phyloP scores from a whole-genome alignment of 2,888 invertebrate species.

The Drosophila neutralis region DNA sequence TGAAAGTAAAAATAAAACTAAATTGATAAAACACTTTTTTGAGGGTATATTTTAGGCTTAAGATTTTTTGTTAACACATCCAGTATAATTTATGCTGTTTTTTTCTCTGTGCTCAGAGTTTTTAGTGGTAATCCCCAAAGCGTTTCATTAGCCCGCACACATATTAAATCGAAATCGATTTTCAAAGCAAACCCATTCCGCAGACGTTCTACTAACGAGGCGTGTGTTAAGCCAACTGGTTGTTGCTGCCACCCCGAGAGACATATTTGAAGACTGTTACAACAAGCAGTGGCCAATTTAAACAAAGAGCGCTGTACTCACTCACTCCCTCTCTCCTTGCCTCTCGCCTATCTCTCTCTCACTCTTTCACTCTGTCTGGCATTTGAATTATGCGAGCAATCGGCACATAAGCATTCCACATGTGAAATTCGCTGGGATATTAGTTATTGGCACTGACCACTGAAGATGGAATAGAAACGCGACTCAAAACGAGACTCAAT shows the following conservation, averaged over 20 bases:
- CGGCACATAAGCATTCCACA: slow-evolving; percentile 12
- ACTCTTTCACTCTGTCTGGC: slow-evolving; percentile 29
- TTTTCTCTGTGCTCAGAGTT: neutral
- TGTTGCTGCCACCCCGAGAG: slow-evolving; percentile 15
- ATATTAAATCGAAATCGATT: slow-evolving; percentile 22
- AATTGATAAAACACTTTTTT: neutral
- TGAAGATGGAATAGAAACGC: slow-evolving; percentile 19
- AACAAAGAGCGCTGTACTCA: slow-evolving; percentile 3
- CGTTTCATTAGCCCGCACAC: slow-evolving; percentile 13
- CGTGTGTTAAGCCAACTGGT: slow-evolving; percentile 61
- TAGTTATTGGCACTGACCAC: slow-evolving; percentile 18
- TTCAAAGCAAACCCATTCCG: slow-evolving; percentile 62
- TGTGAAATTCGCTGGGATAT: slow-evolving; percentile 21
- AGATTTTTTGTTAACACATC: neutral
- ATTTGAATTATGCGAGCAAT: slow-evolving; percentile 36
- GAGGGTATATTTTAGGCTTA: neutral
- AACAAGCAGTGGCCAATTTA: slow-evolving; percentile 11
- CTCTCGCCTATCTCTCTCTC: neutral
- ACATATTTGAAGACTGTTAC: slow-evolving; percentile 1
- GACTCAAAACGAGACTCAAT: slow-evolving; percentile 9
- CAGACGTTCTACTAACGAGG: slow-evolving; percentile 32
- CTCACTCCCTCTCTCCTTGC: neutral
- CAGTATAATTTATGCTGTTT: neutral
- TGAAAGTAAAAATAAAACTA: neutral
- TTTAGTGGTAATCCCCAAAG: slow-evolving; percentile 24